These are phyloP conservation scores for Siphlonurus alternatus DNA, from an alignment of 2,888 invertebrate species.

Conservation along the genomic window DNA sequence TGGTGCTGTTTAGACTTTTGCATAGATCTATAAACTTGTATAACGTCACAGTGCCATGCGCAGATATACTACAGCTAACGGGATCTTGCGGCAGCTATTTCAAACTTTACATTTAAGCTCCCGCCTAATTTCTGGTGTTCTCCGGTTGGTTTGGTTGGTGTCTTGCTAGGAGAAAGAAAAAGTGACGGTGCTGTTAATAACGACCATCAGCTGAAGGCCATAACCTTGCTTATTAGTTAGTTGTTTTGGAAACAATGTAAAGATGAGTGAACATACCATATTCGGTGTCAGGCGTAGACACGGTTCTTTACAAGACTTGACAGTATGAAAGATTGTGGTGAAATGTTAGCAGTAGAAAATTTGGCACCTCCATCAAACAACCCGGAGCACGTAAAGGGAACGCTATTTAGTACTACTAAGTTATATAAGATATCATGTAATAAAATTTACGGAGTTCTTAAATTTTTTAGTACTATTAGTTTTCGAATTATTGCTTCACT, in stretches of 20 bases:
- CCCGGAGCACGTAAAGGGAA: not conserved
- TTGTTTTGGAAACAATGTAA: too few relatives aligned
- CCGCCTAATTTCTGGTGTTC: not conserved
- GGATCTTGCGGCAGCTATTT: not conserved
- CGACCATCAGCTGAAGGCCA: not conserved
- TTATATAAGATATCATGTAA: too few relatives aligned
- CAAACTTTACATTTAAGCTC: not conserved
- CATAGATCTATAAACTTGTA: not conserved
- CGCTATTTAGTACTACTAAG: not conserved
- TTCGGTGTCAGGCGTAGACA: too few relatives aligned
- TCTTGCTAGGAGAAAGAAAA: not conserved
- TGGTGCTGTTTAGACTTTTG: not conserved
- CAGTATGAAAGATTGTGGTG: not conserved
- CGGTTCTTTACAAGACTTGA: too few relatives aligned
- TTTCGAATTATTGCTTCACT: not conserved
- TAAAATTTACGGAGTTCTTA: not conserved
- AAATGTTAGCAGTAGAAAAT: not conserved
- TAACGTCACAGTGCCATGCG: not conserved
- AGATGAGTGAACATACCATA: too few relatives aligned
- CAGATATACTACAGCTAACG: not conserved
- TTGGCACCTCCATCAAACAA: not conserved
- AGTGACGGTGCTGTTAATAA: too few relatives aligned
- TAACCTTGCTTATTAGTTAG: not conserved
- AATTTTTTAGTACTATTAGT: not conserved
- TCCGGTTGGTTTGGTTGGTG: too few relatives aligned